phyloP scores from a whole-genome alignment of 2,888 invertebrate genomes.

The Lasioglossum zephyrum region DNA sequence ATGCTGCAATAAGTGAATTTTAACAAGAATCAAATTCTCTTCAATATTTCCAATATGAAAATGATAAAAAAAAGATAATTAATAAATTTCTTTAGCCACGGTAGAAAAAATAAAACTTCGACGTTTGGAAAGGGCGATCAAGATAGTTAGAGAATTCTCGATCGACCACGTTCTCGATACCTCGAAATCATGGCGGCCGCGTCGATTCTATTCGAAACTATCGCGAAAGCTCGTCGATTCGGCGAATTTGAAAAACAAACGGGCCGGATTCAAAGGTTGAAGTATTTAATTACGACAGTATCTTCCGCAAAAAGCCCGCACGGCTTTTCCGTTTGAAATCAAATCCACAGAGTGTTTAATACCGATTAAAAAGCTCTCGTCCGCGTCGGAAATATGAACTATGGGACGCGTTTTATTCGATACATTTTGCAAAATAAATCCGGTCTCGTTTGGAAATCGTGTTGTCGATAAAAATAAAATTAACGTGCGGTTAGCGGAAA shows the following conservation, averaged over 20 bases:
- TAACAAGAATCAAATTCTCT: not conserved
- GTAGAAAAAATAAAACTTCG: no score
- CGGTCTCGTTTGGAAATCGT: not conserved
- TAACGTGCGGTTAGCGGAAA: not conserved
- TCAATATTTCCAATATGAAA: no score
- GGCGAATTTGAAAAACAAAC: not conserved
- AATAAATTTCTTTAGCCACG: no score
- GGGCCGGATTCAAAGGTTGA: not conserved
- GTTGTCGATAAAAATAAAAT: slow-evolving; percentile 5
- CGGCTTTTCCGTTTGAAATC: not conserved
- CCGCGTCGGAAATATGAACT: not conserved
- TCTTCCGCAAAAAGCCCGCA: not conserved
- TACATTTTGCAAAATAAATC: slow-evolving; percentile 7
- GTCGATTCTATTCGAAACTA: not conserved
- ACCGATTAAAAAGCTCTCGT: not conserved
- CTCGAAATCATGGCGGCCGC: not conserved
- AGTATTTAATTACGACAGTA: not conserved
- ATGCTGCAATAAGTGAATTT: not conserved
- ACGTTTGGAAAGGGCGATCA: not conserved
- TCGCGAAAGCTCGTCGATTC: not conserved
- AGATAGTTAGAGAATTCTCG: not conserved
- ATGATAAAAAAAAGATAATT: no score
- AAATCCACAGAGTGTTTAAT: not conserved
- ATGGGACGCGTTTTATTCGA: not conserved
- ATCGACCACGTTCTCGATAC: not conserved